These are phyloP conservation scores for Ophion costatus DNA, from an alignment of 2,888 invertebrate species.

Conservation along the genomic window DNA sequence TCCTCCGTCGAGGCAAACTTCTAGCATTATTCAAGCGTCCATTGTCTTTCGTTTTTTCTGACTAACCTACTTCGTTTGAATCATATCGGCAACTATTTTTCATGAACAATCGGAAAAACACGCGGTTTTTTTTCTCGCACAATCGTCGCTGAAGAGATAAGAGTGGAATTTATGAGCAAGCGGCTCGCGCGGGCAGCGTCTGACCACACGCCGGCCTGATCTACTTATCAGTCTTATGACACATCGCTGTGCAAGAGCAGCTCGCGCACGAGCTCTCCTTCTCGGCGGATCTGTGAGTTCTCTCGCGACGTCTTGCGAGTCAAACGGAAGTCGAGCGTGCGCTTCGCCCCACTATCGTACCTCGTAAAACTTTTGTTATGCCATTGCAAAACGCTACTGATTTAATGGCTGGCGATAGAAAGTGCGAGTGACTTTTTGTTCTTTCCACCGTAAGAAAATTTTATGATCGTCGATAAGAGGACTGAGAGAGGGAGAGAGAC, in stretches of 20 bases:
- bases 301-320: neutral
- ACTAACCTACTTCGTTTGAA: neutral
- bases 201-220: constrained; percentile 46
- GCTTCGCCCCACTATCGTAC: constrained; percentile 16
- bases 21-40: neutral
- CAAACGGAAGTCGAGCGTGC: constrained; percentile 14
- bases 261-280: neutral
- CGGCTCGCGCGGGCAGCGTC: constrained; percentile 12
- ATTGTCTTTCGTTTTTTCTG: neutral
- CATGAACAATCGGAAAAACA: no score
- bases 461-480: constrained; percentile 50
- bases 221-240: constrained; percentile 30
- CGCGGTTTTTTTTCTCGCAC: no score
- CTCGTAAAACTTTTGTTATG: constrained; percentile 48
- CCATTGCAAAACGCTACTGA: constrained; percentile 42
- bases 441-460: constrained; percentile 7
- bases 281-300: neutral
- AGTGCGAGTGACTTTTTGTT: constrained; percentile 2
- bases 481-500: neutral
- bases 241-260: neutral
- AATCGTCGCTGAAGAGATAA: neutral
- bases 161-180: neutral
- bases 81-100: neutral
- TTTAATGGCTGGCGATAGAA: constrained; percentile 39
- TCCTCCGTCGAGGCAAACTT: no score